A percentile compares a stretch with the other conserved stretches of the same genome.
Evolutionary conservation across 2,797 vertebrate genomes (phyloP).

Genomic region (Brachyrhaphis roseni): DNA sequence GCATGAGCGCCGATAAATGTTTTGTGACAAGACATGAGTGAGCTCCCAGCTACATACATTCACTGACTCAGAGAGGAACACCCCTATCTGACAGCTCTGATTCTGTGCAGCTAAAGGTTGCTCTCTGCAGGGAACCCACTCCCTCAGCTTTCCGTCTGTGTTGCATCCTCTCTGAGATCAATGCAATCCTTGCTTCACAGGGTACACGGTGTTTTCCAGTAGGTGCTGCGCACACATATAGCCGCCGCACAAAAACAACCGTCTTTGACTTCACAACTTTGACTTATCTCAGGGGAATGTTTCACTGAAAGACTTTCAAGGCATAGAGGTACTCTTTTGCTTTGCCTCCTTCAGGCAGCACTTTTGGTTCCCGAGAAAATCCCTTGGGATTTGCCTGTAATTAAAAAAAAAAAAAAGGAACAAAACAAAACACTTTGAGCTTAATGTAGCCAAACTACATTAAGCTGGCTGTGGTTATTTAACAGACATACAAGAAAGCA

Average conservation of each 20-base stretch:
- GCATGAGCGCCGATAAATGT: constrained; percentile 9
- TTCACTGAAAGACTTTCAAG: constrained; percentile 65
- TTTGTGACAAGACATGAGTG: constrained; percentile 5
- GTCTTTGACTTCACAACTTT: constrained; percentile 49
- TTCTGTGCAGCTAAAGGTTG: constrained; percentile 58
- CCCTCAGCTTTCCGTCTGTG: constrained; percentile 56
- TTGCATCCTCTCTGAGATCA: constrained; percentile 67
- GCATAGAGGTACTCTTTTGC: constrained; percentile 36
- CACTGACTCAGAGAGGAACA: constrained; percentile 28
- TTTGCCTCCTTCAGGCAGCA: constrained; percentile 42
- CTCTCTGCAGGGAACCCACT: constrained; percentile 55
- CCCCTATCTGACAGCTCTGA: constrained; percentile 26
- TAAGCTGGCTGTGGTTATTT: constrained; percentile 27
- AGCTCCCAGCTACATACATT: constrained; percentile 19
- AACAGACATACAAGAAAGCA: constrained; percentile 33
- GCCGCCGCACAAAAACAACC: constrained; percentile 66
- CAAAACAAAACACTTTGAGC: constrained; percentile 15
- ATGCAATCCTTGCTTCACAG: constrained; percentile 70
- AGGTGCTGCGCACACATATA: constrained; percentile 58
- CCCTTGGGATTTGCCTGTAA: constrained; percentile 60
- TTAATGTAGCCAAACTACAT: constrained; percentile 35
- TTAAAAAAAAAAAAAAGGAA: constrained; percentile 31
- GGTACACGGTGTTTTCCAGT: constrained; percentile 67
- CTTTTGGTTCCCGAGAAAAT: constrained; percentile 47
- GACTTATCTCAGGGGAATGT: constrained; percentile 71